Percentiles rank a stretch among this genome's conserved stretches.
Evolutionary conservation across 2,797 vertebrate genomes (phyloP).

Genomic region (Enteromius trimaculatus): DNA sequence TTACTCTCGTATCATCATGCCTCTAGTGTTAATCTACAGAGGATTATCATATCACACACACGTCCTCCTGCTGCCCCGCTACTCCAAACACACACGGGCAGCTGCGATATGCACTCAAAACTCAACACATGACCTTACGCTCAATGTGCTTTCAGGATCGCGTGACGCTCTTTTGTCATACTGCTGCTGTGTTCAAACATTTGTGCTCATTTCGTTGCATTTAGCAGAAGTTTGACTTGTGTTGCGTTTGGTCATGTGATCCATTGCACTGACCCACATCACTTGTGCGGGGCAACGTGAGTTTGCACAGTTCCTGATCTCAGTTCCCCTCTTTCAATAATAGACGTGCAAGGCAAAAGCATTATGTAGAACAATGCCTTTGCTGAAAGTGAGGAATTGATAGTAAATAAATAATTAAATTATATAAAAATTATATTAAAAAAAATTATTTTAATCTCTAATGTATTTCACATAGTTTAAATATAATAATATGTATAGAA

Average conservation of each 20-base stretch:
- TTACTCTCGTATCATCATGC: slow-evolving; percentile 39
- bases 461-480: background rate
- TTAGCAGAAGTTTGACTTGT: slow-evolving; percentile 11
- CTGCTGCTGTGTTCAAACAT: background rate
- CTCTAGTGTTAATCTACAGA: slow-evolving; percentile 29
- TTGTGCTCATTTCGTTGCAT: background rate
- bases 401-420: background rate
- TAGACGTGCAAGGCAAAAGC: background rate
- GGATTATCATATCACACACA: slow-evolving; percentile 42
- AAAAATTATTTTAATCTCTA: background rate
- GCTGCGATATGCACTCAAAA: slow-evolving; percentile 24
- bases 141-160: background rate
- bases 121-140: slow-evolving; percentile 5
- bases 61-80: slow-evolving; percentile 22
- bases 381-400: background rate
- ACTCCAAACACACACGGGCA: slow-evolving; percentile 6
- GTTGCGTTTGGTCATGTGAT: background rate
- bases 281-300: background rate
- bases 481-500: background rate
- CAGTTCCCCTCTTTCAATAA: background rate
- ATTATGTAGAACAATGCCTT: background rate
- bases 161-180: slow-evolving; percentile 7
- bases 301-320: background rate
- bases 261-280: background rate
- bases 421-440: background rate